A percentile compares a stretch with the other conserved stretches of the same genome.
Conservation (phyloP, 2,888 invertebrate species). For the Lasioglossum villosulum region DNA sequence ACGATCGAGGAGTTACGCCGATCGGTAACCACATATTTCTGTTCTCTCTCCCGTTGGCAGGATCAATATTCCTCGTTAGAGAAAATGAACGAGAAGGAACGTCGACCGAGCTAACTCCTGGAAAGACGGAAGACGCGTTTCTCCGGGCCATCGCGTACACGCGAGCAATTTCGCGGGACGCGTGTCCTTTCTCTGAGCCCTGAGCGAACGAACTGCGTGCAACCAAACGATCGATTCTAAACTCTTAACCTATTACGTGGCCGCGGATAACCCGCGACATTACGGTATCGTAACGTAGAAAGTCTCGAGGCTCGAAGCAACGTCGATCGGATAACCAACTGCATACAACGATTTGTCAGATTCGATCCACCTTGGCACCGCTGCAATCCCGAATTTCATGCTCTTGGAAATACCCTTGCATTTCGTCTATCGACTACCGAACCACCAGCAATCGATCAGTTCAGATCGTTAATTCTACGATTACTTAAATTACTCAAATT, state of each 20-base stretch:
- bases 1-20: neutral
- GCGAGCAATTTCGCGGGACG: conserved; percentile 32
- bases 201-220: conserved; percentile 37
- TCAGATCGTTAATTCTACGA: neutral
- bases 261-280: conserved; percentile 71
- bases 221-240: conserved; percentile 61
- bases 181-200: conserved; percentile 60
- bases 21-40: neutral
- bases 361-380: neutral
- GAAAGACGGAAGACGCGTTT: conserved; percentile 26
- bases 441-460: neutral
- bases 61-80: neutral
- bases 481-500: neutral
- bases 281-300: conserved; percentile 74
- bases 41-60: neutral
- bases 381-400: neutral
- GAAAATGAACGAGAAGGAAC: neutral
- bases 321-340: conserved; percentile 22
- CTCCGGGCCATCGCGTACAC: conserved; percentile 14
- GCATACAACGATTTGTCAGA: neutral
- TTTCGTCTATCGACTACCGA: neutral
- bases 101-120: conserved; percentile 1
- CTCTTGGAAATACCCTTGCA: neutral
- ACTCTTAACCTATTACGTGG: conserved; percentile 80
- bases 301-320: conserved; percentile 60